Evolutionary conservation across 2,888 invertebrate genomes (phyloP), one percentile per base, ranked within the genome.

Genomic region (Rapana venosa): DNA sequence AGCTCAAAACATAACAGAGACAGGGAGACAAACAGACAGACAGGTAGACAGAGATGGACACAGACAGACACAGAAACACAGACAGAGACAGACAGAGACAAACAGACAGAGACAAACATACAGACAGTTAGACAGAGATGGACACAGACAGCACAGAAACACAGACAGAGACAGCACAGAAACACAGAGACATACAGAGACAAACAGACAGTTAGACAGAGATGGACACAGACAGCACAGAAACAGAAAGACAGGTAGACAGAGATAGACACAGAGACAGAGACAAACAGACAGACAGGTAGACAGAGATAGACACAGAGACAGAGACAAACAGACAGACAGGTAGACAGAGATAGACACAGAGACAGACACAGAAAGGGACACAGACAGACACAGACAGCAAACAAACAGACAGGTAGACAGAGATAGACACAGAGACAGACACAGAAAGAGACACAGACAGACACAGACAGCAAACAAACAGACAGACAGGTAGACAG

Each of bases 391-490:
- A n/a, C n/a, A n/a, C n/a, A n/a, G n/a, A n/a, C n/a, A 66, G 66
- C 2, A 13, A 17, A 66, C 61, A 13, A 17, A n/a, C 26, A 66
- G 66, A 66, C 17, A 66, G 17, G n/a, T n/a, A n/a, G 74, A 74
- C n/a, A 74, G 74, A 74, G n/a, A n/a, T 1, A n/a, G n/a, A n/a
- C n/a, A 74, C n/a, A 74, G 74, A 74, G 74, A 74, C n/a, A n/a
- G 74, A 70, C 22, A 70, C 15, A 22, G 26, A 4, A 26, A 70
- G 5, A 70, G 70, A 22, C 4, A 70, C 20, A 70, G 70, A 70
- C 22, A 22, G 70, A 70, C 22, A 22, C 20, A 70, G 70, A 74
- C n/a, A 74, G 74, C 11, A 4, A 74, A 74, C n/a, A n/a, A 8
- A 22, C n/a, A 66, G 20, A 66, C 6, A 26, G 26, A 22, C 5